phyloP scores from a whole-genome alignment of 2,113 vertebrate genomes.

The Brienomyrus brachyistius region DNA sequence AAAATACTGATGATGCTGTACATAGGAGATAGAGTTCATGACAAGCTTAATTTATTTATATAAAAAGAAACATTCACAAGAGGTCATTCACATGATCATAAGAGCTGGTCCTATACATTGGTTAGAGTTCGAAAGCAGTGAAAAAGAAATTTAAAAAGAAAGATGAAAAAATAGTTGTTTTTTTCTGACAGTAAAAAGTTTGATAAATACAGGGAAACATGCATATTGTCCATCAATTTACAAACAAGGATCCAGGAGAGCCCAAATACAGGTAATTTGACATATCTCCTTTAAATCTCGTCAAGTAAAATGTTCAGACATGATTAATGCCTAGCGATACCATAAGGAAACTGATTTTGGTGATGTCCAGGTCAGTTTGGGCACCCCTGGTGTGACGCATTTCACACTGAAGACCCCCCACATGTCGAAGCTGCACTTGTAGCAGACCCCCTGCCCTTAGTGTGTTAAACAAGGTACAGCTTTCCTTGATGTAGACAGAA shows the following conservation, averaged over 20 bases:
- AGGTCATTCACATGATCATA: constrained; percentile 8
- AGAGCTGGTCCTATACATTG: constrained; percentile 10
- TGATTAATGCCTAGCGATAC: not conserved
- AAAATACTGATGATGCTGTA: not conserved
- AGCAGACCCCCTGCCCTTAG: not conserved
- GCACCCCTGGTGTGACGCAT: not conserved
- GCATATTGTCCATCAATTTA: not conserved
- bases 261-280: not conserved
- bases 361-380: not conserved
- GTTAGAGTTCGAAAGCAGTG: not conserved
- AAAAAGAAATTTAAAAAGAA: not conserved
- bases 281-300: not conserved
- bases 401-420: not conserved
- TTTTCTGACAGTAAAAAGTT: not conserved
- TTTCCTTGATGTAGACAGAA: not conserved
- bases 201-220: constrained; percentile 2
- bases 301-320: not conserved
- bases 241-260: not conserved
- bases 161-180: not conserved
- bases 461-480: not conserved
- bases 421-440: not conserved
- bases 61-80: constrained; percentile 18
- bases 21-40: not conserved
- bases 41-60: constrained; percentile 17
- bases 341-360: not conserved